phyloP scores from a whole-genome alignment of 2,113 vertebrate species.

The Arenaria interpres region DNA sequence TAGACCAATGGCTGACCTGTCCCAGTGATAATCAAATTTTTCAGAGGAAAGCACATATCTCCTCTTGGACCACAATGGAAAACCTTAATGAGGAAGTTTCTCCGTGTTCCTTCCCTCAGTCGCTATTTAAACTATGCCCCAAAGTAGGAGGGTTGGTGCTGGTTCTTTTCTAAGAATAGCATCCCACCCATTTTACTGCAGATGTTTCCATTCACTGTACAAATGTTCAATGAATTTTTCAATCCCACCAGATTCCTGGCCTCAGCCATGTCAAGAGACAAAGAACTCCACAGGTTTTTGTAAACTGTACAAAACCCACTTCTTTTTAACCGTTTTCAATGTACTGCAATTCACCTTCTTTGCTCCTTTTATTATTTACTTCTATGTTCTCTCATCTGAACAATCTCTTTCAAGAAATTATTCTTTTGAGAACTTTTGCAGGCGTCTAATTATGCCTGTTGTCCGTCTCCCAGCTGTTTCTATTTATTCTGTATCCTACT shows the following conservation, averaged over 20 bases:
- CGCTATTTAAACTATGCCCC: not conserved
- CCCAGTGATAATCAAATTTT: not conserved
- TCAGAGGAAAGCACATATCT: not conserved
- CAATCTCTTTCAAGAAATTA: slow-evolving; percentile 62
- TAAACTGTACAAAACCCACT: slow-evolving; percentile 61
- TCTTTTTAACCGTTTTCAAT: slow-evolving; percentile 40
- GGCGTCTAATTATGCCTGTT: slow-evolving; percentile 46
- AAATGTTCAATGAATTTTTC: slow-evolving; percentile 59
- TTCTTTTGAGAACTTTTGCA: slow-evolving; percentile 48
- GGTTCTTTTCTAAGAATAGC: slow-evolving; percentile 47
- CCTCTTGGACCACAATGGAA: not conserved
- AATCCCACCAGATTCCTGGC: slow-evolving; percentile 52
- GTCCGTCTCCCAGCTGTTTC: slow-evolving; percentile 53
- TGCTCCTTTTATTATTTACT: slow-evolving; percentile 55
- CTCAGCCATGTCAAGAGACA: slow-evolving; percentile 46
- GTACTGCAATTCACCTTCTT: slow-evolving; percentile 63
- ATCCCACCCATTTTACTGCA: slow-evolving; percentile 59
- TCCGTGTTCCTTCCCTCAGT: not conserved
- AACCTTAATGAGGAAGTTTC: slow-evolving; percentile 28
- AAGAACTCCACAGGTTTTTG: slow-evolving; percentile 62
- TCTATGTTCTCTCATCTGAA: slow-evolving; percentile 41
- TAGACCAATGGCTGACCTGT: not conserved
- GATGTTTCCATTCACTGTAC: slow-evolving; percentile 69
- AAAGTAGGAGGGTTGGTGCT: slow-evolving; percentile 22
- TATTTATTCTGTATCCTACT: not conserved